phyloP scores from a whole-genome alignment of 1,140 invertebrate genomes.

The Homalodisca vitripennis region DNA sequence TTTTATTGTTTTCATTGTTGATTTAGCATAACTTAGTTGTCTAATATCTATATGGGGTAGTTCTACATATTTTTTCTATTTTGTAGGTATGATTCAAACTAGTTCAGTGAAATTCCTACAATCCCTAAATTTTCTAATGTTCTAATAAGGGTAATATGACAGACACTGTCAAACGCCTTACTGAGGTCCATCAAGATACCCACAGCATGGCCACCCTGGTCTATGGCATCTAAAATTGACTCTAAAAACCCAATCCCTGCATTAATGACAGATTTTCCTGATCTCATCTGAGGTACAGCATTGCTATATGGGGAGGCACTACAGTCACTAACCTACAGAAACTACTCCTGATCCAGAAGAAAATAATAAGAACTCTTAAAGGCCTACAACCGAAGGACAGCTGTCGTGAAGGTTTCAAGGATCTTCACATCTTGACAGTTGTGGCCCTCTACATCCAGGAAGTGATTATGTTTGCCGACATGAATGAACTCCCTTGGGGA shows the following conservation, averaged over 20 bases:
- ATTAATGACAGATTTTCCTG: conserved; percentile 37
- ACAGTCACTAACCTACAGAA: too few relatives aligned
- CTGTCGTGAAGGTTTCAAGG: too few relatives aligned
- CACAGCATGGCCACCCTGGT: conserved; percentile 34
- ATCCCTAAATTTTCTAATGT: conserved; percentile 35
- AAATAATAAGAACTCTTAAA: too few relatives aligned
- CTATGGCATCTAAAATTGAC: conserved; percentile 32
- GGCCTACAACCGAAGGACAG: too few relatives aligned
- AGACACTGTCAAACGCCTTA: conserved; percentile 45
- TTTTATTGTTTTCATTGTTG: not conserved
- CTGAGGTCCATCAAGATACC: conserved; percentile 42
- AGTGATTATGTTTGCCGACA: too few relatives aligned
- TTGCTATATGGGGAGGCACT: too few relatives aligned
- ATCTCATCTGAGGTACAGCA: too few relatives aligned
- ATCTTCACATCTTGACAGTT: too few relatives aligned
- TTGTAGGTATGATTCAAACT: not conserved
- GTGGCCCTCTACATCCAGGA: too few relatives aligned
- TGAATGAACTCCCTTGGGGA: too few relatives aligned
- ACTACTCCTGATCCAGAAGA: too few relatives aligned
- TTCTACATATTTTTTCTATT: not conserved
- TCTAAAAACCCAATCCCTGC: conserved; percentile 37
- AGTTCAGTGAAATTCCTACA: not conserved
- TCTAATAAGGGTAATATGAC: conserved; percentile 39
- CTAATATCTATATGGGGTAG: not conserved
- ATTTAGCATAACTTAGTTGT: not conserved